These are phyloP conservation scores for Eulithis testata DNA, from an alignment of 2,888 invertebrate species.

Conservation along the genomic window DNA sequence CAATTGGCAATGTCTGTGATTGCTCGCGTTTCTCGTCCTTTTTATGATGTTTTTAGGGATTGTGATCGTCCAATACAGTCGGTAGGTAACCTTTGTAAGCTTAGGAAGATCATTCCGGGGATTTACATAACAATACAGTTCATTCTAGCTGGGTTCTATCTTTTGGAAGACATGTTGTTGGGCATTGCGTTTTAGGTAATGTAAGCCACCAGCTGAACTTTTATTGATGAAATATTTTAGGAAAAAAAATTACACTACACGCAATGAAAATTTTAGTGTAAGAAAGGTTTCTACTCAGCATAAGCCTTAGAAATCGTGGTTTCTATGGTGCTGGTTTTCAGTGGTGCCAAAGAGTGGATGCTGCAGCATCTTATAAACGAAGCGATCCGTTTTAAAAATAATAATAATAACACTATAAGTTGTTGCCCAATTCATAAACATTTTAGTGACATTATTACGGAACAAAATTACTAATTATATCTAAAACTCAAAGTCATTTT, in stretches of 20 bases:
- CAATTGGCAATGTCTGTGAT: conserved; percentile 52
- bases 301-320: no score
- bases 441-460: neutral
- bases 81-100: conserved; percentile 57
- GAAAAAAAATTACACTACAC: no score
- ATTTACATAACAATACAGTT: conserved; percentile 54
- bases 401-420: no score
- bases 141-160: conserved; percentile 33
- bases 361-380: no score
- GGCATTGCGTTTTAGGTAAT: neutral
- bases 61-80: conserved; percentile 46
- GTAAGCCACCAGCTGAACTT: neutral
- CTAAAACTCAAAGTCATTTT: no score
- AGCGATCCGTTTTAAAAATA: no score
- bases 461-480: no score
- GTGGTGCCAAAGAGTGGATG: no score
- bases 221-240: neutral
- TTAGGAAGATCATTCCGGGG: conserved; percentile 50
- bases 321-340: no score
- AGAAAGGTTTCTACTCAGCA: no score
- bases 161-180: conserved; percentile 22
- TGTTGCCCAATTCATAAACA: neutral
- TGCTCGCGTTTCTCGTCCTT: conserved; percentile 45
- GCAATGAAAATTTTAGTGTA: no score
- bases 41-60: conserved; percentile 55